phyloP scores from a whole-genome alignment of 2,797 vertebrate species.

The Eptatretus atami region DNA sequence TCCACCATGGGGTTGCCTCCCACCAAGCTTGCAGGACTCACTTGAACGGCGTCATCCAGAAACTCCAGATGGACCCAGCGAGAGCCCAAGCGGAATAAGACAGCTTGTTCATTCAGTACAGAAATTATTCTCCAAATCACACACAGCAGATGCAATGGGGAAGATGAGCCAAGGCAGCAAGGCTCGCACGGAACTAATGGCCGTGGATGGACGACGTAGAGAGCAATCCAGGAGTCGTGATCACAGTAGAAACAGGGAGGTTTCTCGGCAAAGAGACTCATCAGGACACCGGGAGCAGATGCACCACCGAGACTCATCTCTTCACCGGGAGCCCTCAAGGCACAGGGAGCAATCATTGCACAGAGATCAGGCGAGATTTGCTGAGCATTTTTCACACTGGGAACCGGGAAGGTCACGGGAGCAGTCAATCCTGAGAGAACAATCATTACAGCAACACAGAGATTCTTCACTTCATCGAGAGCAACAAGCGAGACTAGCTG shows the following conservation, averaged over 20 bases:
- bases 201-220: neutral
- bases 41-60: no score
- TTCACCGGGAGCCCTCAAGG: conserved; percentile 1
- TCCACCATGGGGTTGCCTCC: no score
- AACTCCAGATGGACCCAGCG: neutral
- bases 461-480: no score
- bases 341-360: conserved; percentile 2
- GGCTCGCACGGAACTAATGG: neutral
- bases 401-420: neutral
- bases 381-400: neutral
- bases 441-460: neutral
- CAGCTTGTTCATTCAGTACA: conserved; percentile 1
- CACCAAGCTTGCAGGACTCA: no score
- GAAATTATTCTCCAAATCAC: conserved; percentile 3
- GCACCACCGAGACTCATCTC: neutral
- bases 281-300: conserved; percentile 4
- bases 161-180: no score
- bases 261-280: conserved; percentile 1
- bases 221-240: neutral
- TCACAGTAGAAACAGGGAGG: neutral
- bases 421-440: neutral
- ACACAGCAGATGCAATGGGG: neutral
- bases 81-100: conserved; percentile 3
- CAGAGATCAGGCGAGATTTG: neutral
- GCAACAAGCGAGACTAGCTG: no score